Percentiles rank a stretch among this genome's conserved stretches.
Conservation (phyloP, 2,888 invertebrate species). For the Camptogramma bilineatum region DNA sequence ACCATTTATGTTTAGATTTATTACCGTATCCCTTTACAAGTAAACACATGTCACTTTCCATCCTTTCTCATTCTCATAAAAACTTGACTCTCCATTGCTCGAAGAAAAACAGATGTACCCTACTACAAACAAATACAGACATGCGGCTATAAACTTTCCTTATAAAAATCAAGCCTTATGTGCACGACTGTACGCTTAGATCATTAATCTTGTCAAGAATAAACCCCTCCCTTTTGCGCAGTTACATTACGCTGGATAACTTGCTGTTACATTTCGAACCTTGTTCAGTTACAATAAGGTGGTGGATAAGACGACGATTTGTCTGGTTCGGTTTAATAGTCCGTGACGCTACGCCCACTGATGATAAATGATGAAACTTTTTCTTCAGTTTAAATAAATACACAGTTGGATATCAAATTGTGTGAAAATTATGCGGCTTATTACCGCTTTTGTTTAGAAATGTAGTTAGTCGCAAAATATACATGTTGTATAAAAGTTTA, state of each 20-base stretch:
- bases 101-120: constrained; percentile 12
- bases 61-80: constrained; percentile 14
- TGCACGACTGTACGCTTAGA: constrained; percentile 37
- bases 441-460: neutral
- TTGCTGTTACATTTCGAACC: constrained; percentile 39
- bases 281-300: constrained; percentile 42
- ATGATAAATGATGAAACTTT: constrained; percentile 40
- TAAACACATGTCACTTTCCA: neutral
- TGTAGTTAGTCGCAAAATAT: neutral
- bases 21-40: constrained; percentile 12
- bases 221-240: constrained; percentile 75
- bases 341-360: constrained; percentile 45
- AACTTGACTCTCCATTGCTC: constrained; percentile 15
- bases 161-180: constrained; percentile 15
- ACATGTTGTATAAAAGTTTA: neutral
- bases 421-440: neutral
- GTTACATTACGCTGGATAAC: constrained; percentile 59
- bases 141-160: neutral
- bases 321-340: constrained; percentile 36
- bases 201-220: constrained; percentile 77
- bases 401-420: constrained; percentile 3
- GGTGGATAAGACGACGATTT: constrained; percentile 8
- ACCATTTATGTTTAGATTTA: constrained; percentile 4
- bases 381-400: constrained; percentile 30
- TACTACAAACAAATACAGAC: constrained; percentile 17